Conservation (phyloP, 2,888 invertebrate genomes). For the Pilophorus perplexus region DNA sequence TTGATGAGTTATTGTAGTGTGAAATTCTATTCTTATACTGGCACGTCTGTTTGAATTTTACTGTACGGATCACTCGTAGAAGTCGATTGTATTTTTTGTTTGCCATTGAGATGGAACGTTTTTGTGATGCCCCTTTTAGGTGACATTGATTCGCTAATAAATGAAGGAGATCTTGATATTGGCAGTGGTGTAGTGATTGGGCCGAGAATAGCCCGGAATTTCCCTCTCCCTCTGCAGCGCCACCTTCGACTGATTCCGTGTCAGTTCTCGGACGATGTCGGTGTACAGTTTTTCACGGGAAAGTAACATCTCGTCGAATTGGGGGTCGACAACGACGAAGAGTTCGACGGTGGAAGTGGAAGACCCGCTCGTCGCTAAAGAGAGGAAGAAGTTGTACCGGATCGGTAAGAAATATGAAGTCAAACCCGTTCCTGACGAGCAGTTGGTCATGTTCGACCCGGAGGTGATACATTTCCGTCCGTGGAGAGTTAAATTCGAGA, state of each 20-base stretch:
- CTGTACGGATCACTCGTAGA: background rate
- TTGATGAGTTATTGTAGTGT: background rate
- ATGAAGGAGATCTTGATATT: slow-evolving; percentile 19
- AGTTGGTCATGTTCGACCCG: slow-evolving; percentile 21
- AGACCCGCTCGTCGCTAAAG: slow-evolving; percentile 7
- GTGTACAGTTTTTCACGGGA: slow-evolving; percentile 12
- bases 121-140: background rate
- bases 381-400: slow-evolving; percentile 5
- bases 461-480: slow-evolving; percentile 1
- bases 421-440: background rate
- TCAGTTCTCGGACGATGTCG: background rate
- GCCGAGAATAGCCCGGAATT: slow-evolving; percentile 5
- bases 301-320: background rate
- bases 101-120: no score
- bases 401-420: background rate
- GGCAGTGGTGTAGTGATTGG: slow-evolving; percentile 6
- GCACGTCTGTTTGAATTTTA: background rate
- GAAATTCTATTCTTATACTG: slow-evolving; percentile 12
- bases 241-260: background rate
- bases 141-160: slow-evolving; percentile 29
- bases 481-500: slow-evolving; percentile 15
- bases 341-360: background rate
- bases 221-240: background rate
- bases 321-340: background rate
- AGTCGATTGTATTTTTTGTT: background rate